A percentile compares a stretch with the other conserved stretches of the same genome.
Conservation (phyloP, 1,140 invertebrate genomes). For the Myzus persicae region DNA sequence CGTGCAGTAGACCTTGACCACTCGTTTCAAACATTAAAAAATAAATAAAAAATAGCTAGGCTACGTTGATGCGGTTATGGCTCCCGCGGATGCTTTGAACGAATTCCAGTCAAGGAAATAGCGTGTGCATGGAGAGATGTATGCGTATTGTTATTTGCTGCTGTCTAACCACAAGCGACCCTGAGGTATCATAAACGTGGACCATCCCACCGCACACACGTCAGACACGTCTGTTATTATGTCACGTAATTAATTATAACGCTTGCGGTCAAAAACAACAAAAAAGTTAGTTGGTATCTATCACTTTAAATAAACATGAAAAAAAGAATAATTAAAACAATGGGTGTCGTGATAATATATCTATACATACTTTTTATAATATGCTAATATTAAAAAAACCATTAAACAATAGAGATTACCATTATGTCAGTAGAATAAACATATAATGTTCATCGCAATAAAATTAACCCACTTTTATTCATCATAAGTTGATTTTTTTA, state of each 20-base stretch:
- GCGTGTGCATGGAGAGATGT: neutral
- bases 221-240: neutral
- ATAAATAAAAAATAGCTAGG: neutral
- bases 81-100: neutral
- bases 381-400: neutral
- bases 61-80: neutral
- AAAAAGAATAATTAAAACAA: neutral
- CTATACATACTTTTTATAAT: neutral
- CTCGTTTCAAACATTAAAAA: neutral
- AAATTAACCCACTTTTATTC: neutral
- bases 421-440: neutral
- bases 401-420: conserved; percentile 10
- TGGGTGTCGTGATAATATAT: neutral
- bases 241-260: neutral
- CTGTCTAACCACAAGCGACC: neutral
- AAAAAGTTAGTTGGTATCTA: neutral
- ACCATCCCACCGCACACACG: neutral
- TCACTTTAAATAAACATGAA: conserved; percentile 9
- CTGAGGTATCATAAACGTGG: neutral
- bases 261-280: neutral
- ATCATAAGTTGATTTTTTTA: neutral
- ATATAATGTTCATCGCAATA: neutral
- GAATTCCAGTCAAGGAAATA: conserved; percentile 18
- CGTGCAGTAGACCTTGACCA: conserved; percentile 51
- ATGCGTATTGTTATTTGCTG: neutral